A percentile compares a stretch with the other conserved stretches of the same genome.
Conservation (phyloP, 2,113 vertebrate genomes). For the Hystrix brachyura region DNA sequence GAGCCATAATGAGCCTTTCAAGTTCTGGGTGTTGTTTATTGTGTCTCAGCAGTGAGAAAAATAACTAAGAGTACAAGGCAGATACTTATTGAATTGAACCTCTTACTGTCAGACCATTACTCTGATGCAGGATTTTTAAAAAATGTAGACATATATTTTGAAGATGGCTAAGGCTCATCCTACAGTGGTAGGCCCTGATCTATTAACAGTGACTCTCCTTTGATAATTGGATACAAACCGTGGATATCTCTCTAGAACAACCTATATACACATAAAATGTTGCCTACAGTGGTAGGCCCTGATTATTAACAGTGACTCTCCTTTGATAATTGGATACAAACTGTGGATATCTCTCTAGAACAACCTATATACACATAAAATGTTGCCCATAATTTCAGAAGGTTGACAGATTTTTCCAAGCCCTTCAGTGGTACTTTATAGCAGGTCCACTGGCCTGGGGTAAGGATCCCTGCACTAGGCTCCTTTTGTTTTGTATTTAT, state of each 20-base stretch:
- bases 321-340: background rate
- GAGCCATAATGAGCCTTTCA: too few relatives aligned
- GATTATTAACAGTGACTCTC: background rate
- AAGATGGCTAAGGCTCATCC: background rate
- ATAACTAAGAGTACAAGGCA: background rate
- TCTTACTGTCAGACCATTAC: background rate
- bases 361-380: too few relatives aligned
- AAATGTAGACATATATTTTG: background rate
- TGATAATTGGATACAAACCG: background rate
- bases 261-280: background rate
- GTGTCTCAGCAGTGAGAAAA: too few relatives aligned
- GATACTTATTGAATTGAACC: background rate
- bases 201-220: background rate
- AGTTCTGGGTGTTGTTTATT: too few relatives aligned
- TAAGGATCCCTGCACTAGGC: background rate
- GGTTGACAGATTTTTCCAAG: too few relatives aligned
- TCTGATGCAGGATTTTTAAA: background rate
- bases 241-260: background rate
- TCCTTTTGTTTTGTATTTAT: background rate
- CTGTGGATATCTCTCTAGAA: background rate
- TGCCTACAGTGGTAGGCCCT: accelerated
- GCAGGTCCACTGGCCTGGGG: too few relatives aligned
- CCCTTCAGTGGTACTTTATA: background rate
- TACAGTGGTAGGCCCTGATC: accelerated
- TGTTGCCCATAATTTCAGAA: background rate